Evolutionary conservation across 2,888 invertebrate genomes (phyloP).

Genomic region (Suillia variegata): DNA sequence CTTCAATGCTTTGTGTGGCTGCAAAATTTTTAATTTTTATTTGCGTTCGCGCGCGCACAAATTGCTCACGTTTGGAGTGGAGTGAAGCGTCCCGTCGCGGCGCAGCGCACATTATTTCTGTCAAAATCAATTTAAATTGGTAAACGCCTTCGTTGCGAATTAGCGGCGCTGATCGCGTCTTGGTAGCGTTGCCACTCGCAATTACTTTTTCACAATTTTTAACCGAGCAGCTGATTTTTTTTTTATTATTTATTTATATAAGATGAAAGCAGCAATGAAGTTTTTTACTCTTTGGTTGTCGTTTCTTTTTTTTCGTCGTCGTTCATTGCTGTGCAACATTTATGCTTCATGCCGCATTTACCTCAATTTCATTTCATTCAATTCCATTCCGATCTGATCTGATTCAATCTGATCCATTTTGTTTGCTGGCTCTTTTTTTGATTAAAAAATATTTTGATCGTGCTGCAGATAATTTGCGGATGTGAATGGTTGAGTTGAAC

Average conservation of each 20-base stretch:
- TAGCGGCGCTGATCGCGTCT: neutral
- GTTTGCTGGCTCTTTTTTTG: neutral
- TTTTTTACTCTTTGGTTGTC: neutral
- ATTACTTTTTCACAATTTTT: neutral
- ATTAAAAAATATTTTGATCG: slow-evolving; percentile 6
- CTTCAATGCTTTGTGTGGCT: no score
- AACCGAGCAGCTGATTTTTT: no score
- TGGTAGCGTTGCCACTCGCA: neutral
- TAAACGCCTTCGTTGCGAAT: neutral
- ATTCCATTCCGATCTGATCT: neutral
- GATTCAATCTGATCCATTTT: neutral
- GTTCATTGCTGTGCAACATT: neutral
- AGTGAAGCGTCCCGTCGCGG: no score
- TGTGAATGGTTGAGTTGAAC: neutral
- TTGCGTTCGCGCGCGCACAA: neutral
- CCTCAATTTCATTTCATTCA: no score
- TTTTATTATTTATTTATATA: no score
- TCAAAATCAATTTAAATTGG: slow-evolving; percentile 11
- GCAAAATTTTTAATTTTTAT: neutral
- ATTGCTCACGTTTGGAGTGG: neutral
- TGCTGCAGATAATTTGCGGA: slow-evolving; percentile 2
- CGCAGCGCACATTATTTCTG: slow-evolving; percentile 3
- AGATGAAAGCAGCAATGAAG: neutral
- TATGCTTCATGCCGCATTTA: neutral
- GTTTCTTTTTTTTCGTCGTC: neutral